Percentiles rank a stretch among this genome's conserved stretches.
Conservation (phyloP, 1,140 invertebrate species). For the Hormaphis cornu region DNA sequence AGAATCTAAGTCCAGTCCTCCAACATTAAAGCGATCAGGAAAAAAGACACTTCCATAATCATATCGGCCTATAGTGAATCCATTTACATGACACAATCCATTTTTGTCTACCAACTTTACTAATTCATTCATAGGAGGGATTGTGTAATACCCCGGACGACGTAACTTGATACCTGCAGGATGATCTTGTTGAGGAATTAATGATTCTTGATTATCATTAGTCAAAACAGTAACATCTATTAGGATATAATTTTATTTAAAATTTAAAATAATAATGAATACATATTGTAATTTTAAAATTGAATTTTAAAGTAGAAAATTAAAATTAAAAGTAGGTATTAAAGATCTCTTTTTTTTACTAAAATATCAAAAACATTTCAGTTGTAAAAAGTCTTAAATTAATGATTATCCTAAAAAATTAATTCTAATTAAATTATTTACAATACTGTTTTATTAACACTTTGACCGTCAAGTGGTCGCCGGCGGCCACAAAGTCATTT, state of each 20-base stretch:
- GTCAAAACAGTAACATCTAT: not conserved
- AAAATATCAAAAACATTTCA: too few relatives aligned
- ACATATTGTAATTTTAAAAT: too few relatives aligned
- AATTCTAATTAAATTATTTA: too few relatives aligned
- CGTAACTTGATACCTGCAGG: slow-evolving; percentile 53
- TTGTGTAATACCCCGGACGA: slow-evolving; percentile 75
- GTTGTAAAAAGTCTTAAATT: too few relatives aligned
- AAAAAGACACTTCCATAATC: slow-evolving; percentile 91
- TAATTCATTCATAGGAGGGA: slow-evolving; percentile 70
- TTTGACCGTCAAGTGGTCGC: too few relatives aligned
- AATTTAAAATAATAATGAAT: too few relatives aligned
- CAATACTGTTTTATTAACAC: too few relatives aligned
- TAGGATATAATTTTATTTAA: not conserved
- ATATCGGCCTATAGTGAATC: slow-evolving; percentile 79
- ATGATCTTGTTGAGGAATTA: slow-evolving; percentile 45
- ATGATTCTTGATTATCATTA: slow-evolving; percentile 8
- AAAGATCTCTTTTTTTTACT: too few relatives aligned
- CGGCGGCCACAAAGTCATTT: too few relatives aligned
- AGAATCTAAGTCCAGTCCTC: slow-evolving; percentile 49
- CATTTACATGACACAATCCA: slow-evolving; percentile 73
- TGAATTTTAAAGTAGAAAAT: too few relatives aligned
- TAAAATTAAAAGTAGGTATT: too few relatives aligned
- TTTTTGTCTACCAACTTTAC: slow-evolving; percentile 53
- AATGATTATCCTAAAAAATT: too few relatives aligned
- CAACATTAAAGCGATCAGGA: slow-evolving; percentile 75